A percentile compares a stretch with the other conserved stretches of the same genome.
phyloP scores from a whole-genome alignment of 2,888 invertebrate genomes.

The Heliconius ethilla region DNA sequence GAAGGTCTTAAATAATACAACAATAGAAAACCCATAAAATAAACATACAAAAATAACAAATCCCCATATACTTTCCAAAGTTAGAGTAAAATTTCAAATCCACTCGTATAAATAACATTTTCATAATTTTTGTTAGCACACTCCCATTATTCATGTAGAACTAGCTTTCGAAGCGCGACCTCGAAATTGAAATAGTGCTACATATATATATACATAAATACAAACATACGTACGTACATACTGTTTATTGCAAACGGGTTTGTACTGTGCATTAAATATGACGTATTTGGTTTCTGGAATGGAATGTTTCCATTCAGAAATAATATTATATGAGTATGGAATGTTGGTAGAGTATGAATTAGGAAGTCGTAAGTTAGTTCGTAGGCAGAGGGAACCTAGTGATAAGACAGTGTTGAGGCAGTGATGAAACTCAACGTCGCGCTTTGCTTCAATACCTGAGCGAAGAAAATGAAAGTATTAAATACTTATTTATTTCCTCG shows the following conservation, averaged over 20 bases:
- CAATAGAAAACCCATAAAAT: neutral
- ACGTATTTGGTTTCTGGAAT: conserved; percentile 16
- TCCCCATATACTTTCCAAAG: neutral
- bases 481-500: too few species aligned
- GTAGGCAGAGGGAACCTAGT: too few species aligned
- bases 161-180: conserved; percentile 19
- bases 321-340: neutral
- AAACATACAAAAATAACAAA: neutral
- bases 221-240: neutral
- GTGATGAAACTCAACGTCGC: too few species aligned
- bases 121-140: conserved; percentile 15
- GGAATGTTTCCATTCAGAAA: conserved; percentile 12
- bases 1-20: neutral
- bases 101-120: neutral
- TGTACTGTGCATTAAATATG: conserved; percentile 17
- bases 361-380: too few species aligned
- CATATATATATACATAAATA: neutral
- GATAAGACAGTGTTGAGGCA: too few species aligned
- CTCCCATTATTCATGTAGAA: conserved; percentile 1
- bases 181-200: conserved; percentile 34
- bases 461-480: too few species aligned
- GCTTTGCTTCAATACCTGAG: too few species aligned
- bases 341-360: neutral
- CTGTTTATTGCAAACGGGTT: conserved; percentile 26
- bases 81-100: neutral